Percentiles rank a stretch among this genome's conserved stretches.
Conservation (phyloP, 2,888 invertebrate species). For the Ametastegia equiseti region DNA sequence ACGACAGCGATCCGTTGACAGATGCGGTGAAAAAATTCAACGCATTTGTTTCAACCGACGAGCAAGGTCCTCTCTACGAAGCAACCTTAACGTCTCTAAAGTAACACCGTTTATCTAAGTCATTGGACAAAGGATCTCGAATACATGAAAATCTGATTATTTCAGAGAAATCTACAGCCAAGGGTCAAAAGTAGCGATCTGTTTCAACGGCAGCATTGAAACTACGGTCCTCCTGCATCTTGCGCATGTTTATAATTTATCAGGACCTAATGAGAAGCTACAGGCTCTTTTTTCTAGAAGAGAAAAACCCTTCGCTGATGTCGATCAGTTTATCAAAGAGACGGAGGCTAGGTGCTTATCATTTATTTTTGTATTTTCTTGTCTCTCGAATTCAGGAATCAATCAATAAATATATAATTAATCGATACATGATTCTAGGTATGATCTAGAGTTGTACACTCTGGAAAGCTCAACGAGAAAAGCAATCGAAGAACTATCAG, state of each 20-base stretch:
- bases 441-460: constrained; percentile 51
- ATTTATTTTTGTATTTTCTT: background rate
- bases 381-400: background rate
- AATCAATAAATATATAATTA: background rate
- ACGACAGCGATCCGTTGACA: constrained; percentile 56
- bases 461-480: constrained; percentile 44
- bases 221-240: constrained; percentile 63
- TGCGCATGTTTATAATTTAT: constrained; percentile 55
- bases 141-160: background rate
- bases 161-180: constrained; percentile 46
- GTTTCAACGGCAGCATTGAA: constrained; percentile 62
- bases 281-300: constrained; percentile 51
- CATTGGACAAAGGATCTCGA: constrained; percentile 51
- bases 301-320: constrained; percentile 4
- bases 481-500: constrained; percentile 50
- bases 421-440: constrained; percentile 52
- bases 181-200: constrained; percentile 58
- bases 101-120: constrained; percentile 19
- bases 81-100: constrained; percentile 35
- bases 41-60: constrained; percentile 20
- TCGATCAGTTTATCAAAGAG: constrained; percentile 51
- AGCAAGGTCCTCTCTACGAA: constrained; percentile 32
- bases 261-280: constrained; percentile 34
- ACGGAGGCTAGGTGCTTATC: constrained; percentile 54
- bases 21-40: constrained; percentile 57